Conservation (phyloP, 1,140 invertebrate genomes). For the Idris sp. region DNA sequence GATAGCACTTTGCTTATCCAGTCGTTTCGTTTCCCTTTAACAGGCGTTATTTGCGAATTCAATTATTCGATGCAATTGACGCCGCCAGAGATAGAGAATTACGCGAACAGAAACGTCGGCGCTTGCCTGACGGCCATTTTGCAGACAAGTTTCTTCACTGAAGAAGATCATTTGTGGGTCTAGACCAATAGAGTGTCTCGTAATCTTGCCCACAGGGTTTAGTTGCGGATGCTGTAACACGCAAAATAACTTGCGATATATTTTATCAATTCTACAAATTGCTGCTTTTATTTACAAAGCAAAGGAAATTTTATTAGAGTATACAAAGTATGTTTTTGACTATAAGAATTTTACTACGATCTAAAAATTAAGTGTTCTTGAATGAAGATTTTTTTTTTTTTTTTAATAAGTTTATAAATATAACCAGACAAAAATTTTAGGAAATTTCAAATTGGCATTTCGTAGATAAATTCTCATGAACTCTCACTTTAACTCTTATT, state of each 20-base stretch:
- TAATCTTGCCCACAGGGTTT: constrained; percentile 5
- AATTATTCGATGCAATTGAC: constrained; percentile 65
- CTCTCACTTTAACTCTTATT: constrained; percentile 33
- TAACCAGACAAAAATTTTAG: no score
- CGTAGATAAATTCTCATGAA: constrained; percentile 24
- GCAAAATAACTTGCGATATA: no score
- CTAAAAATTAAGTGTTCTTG: no score
- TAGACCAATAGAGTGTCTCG: constrained; percentile 21
- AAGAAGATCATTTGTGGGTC: constrained; percentile 17
- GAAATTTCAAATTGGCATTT: constrained; percentile 19
- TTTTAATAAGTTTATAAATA: no score
- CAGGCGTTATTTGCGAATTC: constrained; percentile 63
- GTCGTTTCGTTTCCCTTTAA: constrained; percentile 61
- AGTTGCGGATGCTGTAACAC: no score
- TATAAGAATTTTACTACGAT: no score
- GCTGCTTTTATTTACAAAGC: no score
- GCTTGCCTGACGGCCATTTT: constrained; percentile 43
- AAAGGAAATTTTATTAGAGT: no score
- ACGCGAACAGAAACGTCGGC: constrained; percentile 53
- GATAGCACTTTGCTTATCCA: constrained; percentile 67
- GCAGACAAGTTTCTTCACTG: constrained; percentile 16
- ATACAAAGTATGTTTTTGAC: no score
- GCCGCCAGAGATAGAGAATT: constrained; percentile 53
- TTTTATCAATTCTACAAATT: no score
- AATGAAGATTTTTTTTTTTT: no score